These are phyloP conservation scores for Dorcus parallelipipedus DNA, from an alignment of 2,888 invertebrate genomes.

Conservation along the genomic window DNA sequence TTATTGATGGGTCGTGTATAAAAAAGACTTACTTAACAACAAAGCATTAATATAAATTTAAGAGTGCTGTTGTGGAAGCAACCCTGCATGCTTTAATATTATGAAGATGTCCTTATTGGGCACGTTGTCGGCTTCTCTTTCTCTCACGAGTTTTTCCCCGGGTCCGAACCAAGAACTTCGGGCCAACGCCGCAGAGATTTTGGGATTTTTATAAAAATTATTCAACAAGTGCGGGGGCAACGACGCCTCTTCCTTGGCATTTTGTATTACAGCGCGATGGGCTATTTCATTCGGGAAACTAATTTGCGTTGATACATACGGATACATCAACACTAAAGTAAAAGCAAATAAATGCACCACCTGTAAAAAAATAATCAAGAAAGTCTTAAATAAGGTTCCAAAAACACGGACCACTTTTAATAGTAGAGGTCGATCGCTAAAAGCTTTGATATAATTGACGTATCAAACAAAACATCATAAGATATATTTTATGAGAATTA, in stretches of 20 bases:
- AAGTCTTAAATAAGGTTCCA: no score
- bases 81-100: constrained; percentile 62
- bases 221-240: constrained; percentile 58
- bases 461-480: no score
- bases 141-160: constrained; percentile 59
- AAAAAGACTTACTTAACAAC: neutral
- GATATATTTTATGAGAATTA: no score
- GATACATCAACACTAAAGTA: no score
- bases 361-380: no score
- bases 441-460: no score
- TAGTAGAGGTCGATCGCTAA: no score
- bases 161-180: constrained; percentile 59
- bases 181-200: constrained; percentile 54
- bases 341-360: no score
- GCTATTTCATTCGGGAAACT: constrained; percentile 24
- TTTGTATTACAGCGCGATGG: constrained; percentile 59
- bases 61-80: constrained; percentile 44
- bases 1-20: neutral
- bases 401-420: no score
- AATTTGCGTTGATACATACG: no score
- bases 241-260: constrained; percentile 55
- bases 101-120: constrained; percentile 62
- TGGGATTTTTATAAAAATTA: constrained; percentile 58
- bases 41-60: neutral
- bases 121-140: constrained; percentile 59